phyloP scores from a whole-genome alignment of 64 coral and sea anemone species.

The Hydrozoanthus tunicans region DNA sequence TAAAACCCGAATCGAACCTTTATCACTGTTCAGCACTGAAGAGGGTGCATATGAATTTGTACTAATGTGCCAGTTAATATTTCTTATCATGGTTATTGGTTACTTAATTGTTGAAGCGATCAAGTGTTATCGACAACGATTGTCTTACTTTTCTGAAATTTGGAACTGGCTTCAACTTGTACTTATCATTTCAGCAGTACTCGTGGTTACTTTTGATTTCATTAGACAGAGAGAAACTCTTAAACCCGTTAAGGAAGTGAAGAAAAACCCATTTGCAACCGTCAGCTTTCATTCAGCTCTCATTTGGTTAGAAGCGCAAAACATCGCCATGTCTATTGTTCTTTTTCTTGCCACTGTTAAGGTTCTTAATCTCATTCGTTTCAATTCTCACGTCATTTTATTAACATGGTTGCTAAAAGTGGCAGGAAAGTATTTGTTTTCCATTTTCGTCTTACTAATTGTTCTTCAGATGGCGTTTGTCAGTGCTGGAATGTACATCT shows the following conservation, averaged over 20 bases:
- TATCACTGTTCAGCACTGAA: constrained; percentile 50
- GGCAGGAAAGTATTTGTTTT: constrained; percentile 47
- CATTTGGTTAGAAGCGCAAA: constrained; percentile 38
- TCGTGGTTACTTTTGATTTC: constrained; percentile 55
- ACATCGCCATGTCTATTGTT: constrained; percentile 21
- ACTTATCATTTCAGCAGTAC: constrained; percentile 37
- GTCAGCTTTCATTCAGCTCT: constrained; percentile 56
- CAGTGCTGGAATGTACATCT: constrained; percentile 43
- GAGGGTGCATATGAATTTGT: constrained; percentile 46
- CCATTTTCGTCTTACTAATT: constrained; percentile 33
- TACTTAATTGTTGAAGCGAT: constrained; percentile 52
- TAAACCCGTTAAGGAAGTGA: constrained; percentile 45
- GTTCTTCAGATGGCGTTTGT: constrained; percentile 52
- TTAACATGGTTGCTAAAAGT: constrained; percentile 45
- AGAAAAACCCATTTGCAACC: constrained; percentile 55
- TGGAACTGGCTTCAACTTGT: constrained; percentile 57
- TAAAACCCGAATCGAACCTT: constrained; percentile 23
- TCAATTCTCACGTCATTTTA: constrained; percentile 56
- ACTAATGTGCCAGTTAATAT: constrained; percentile 53
- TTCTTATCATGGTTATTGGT: constrained; percentile 60
- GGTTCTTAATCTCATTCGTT: constrained; percentile 44
- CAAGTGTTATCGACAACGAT: constrained; percentile 54
- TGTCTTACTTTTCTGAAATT: constrained; percentile 22
- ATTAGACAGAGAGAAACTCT: constrained; percentile 42
- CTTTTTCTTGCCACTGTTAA: constrained; percentile 62